Conservation (phyloP, 2,888 invertebrate species). For the Metopia argyrocephala region DNA sequence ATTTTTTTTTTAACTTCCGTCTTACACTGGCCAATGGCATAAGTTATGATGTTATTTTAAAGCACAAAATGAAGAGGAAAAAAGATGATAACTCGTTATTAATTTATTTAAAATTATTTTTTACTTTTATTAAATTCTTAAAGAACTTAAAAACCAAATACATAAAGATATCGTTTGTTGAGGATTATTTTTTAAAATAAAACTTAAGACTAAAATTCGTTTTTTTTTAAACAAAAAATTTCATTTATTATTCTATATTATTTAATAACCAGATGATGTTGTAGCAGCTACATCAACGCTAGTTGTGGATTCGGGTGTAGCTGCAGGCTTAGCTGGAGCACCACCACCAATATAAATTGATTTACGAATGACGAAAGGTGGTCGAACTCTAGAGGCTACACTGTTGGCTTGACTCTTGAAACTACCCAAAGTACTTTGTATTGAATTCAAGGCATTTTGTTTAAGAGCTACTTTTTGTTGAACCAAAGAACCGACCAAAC, state of each 20-base stretch:
- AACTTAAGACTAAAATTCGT: conserved; percentile 6
- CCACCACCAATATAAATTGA: conserved; percentile 45
- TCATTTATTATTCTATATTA: neutral
- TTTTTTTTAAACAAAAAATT: neutral
- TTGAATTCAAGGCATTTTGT: conserved; percentile 59
- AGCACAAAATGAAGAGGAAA: neutral
- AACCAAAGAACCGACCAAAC: conserved; percentile 52
- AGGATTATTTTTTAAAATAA: neutral
- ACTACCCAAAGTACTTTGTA: conserved; percentile 51
- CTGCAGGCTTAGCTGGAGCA: conserved; percentile 22
- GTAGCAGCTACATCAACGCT: conserved; percentile 21
- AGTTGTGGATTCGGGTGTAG: conserved; percentile 44
- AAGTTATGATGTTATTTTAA: neutral
- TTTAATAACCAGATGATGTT: conserved; percentile 37
- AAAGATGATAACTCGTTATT: neutral
- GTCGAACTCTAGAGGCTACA: conserved; percentile 12
- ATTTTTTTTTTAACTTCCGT: too few species aligned
- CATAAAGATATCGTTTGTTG: conserved; percentile 8
- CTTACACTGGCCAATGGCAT: neutral
- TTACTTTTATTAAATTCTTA: neutral
- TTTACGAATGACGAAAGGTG: conserved; percentile 46
- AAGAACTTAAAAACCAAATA: neutral
- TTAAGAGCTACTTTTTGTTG: conserved; percentile 59
- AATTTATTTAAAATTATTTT: neutral
- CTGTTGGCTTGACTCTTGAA: conserved; percentile 48